Conservation (phyloP, 1,140 invertebrate species). For the Drosophila mojavensis region DNA sequence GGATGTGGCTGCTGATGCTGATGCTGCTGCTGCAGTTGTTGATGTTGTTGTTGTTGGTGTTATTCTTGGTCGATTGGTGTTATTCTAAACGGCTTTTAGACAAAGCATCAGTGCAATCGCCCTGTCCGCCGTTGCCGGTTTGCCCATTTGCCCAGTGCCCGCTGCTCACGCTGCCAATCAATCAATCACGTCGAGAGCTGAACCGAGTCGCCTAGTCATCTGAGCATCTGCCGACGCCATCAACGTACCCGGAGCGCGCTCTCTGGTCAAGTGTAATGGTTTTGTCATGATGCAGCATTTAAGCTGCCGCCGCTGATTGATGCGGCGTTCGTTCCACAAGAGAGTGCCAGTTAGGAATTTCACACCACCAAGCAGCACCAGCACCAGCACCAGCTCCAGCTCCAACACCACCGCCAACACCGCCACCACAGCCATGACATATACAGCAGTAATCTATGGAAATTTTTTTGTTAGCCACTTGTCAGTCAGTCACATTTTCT, state of each 20-base stretch:
- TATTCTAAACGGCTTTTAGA: conserved; percentile 82
- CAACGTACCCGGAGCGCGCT: conserved; percentile 25
- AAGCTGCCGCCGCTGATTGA: conserved; percentile 79
- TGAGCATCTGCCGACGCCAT: conserved; percentile 74
- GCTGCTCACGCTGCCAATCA: conserved; percentile 78
- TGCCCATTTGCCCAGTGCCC: conserved; percentile 22
- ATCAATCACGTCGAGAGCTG: conserved; percentile 75
- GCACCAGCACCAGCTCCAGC: neutral
- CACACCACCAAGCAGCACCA: conserved; percentile 53
- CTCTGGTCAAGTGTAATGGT: conserved; percentile 80
- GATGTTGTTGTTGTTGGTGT: conserved; percentile 20
- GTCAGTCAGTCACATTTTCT: conserved; percentile 39
- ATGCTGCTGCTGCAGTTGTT: conserved; percentile 7
- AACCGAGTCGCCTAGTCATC: conserved; percentile 70
- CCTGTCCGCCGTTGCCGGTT: conserved; percentile 37
- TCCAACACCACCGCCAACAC: neutral
- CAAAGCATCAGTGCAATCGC: conserved; percentile 64
- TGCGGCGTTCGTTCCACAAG: conserved; percentile 68
- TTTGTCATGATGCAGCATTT: conserved; percentile 82
- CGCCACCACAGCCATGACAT: neutral
- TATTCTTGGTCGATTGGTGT: conserved; percentile 58
- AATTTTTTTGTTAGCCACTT: conserved; percentile 68
- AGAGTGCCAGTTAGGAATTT: conserved; percentile 75
- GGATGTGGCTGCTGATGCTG: conserved; percentile 16
- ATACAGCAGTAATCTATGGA: conserved; percentile 50